A percentile compares a stretch with the other conserved stretches of the same genome.
Conservation (phyloP, 2,797 vertebrate species). For the Gallirallus australis region DNA sequence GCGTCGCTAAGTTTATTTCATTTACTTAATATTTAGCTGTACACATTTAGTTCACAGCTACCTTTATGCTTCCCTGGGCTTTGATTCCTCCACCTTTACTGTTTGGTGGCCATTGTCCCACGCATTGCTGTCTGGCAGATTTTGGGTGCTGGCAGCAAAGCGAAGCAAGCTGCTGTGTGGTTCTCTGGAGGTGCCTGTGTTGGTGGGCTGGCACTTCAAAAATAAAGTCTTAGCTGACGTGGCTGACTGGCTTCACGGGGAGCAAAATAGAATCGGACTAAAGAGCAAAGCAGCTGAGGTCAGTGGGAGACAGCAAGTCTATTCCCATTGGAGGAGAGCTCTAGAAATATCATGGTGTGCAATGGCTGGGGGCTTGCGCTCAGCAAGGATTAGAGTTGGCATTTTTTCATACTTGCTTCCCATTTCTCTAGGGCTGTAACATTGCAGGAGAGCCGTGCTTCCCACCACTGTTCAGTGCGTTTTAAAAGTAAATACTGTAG, state of each 20-base stretch:
- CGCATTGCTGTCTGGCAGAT: background rate
- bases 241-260: background rate
- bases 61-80: background rate
- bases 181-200: background rate
- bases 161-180: background rate
- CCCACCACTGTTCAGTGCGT: background rate
- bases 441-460: background rate
- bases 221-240: background rate
- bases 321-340: constrained; percentile 1
- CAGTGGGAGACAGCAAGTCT: background rate
- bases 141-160: background rate
- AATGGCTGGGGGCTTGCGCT: background rate
- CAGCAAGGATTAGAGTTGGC: background rate
- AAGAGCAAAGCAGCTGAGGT: constrained; percentile 1
- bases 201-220: background rate
- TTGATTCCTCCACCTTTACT: background rate
- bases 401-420: constrained; percentile 3
- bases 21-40: background rate
- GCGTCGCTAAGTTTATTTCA: background rate
- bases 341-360: background rate
- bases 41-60: background rate
- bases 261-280: background rate
- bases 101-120: background rate
- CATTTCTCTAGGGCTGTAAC: background rate
- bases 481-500: constrained; percentile 7